Percentiles rank a stretch among this genome's conserved stretches.
phyloP scores from a whole-genome alignment of 2,797 vertebrate species.

The Lophius americanus region DNA sequence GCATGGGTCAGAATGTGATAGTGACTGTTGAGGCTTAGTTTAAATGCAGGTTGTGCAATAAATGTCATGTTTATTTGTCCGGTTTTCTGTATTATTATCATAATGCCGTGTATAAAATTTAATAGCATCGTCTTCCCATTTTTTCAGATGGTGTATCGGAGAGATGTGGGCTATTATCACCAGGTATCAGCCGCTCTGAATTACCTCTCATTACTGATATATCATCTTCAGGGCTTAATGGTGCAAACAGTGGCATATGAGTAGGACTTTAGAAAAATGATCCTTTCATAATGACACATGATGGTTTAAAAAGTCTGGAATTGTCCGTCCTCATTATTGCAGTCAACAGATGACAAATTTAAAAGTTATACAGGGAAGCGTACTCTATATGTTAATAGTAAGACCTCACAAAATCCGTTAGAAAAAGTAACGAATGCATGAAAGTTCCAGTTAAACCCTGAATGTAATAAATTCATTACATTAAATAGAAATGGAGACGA shows the following conservation, averaged over 20 bases:
- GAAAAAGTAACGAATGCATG: too few relatives aligned
- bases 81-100: constrained; percentile 3
- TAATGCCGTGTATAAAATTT: neutral
- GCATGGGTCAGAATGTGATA: constrained; percentile 1
- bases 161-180: constrained; percentile 81
- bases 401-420: too few relatives aligned
- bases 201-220: constrained; percentile 47
- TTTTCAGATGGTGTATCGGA: constrained; percentile 81
- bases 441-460: too few relatives aligned
- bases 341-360: constrained; percentile 39
- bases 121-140: constrained; percentile 27
- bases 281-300: constrained; percentile 45
- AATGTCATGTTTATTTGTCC: neutral
- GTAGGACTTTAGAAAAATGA: constrained; percentile 45
- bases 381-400: too few relatives aligned
- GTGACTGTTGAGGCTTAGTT: neutral
- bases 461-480: too few relatives aligned
- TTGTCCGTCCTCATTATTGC: constrained; percentile 16
- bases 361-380: constrained; percentile 8
- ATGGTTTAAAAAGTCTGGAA: constrained; percentile 27
- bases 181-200: constrained; percentile 76
- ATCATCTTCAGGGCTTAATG: constrained; percentile 46
- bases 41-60: neutral
- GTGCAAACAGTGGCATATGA: constrained; percentile 47
- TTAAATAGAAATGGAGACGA: too few relatives aligned